These are phyloP conservation scores for Manis crassicaudata DNA, from an alignment of 2,797 vertebrate genomes.

Conservation along the genomic window DNA sequence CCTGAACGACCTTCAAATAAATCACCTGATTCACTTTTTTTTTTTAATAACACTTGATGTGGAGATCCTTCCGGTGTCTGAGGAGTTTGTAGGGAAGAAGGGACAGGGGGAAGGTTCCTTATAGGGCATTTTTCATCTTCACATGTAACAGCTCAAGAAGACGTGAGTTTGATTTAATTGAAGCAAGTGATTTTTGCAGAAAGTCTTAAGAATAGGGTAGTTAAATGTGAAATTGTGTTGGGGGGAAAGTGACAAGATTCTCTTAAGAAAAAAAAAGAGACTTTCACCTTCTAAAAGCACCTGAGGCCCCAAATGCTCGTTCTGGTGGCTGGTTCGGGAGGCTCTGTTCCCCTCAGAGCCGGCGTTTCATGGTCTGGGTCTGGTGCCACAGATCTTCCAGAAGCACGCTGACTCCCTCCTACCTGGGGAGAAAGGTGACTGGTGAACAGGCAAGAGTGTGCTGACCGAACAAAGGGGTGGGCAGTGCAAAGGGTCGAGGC, in stretches of 20 bases:
- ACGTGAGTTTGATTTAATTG: neutral
- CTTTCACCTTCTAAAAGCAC: neutral
- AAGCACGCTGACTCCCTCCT: accelerated
- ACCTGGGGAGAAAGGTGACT: too few relatives aligned
- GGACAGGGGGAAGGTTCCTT: neutral
- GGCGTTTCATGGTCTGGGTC: accelerated
- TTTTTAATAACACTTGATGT: accelerated
- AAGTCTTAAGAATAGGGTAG: neutral
- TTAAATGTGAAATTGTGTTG: neutral
- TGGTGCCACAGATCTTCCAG: neutral
- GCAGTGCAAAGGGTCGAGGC: accelerated
- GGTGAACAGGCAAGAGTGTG: accelerated
- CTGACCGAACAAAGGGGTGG: too few relatives aligned
- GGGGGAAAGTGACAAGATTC: neutral
- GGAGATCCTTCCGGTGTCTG: neutral
- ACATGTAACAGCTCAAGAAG: neutral
- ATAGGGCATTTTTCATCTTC: neutral
- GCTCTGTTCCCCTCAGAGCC: neutral
- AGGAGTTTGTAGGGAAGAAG: too few relatives aligned
- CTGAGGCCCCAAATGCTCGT: accelerated
- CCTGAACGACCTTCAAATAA: neutral
- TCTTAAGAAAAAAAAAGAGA: neutral
- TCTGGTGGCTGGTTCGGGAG: neutral
- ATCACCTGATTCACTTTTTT: too few relatives aligned
- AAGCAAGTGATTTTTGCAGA: neutral